These are phyloP conservation scores for Drosophila orosa DNA, from an alignment of 1,140 invertebrate genomes.

Conservation along the genomic window DNA sequence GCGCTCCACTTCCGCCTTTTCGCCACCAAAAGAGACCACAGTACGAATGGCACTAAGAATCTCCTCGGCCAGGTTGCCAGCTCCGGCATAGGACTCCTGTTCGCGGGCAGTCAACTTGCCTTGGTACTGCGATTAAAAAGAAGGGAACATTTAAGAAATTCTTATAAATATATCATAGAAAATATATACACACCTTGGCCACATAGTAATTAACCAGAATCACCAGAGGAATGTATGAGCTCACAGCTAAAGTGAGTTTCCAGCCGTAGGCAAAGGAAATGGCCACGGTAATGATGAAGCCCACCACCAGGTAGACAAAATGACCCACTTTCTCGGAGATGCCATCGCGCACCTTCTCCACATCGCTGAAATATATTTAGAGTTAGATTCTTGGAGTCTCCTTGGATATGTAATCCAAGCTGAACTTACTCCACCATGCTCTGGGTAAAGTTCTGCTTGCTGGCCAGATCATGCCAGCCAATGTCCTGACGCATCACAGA, in stretches of 20 bases:
- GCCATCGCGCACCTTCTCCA: constrained; percentile 93
- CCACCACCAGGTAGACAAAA: constrained; percentile 88
- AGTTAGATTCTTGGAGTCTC: too few species aligned
- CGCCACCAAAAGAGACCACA: constrained; percentile 91
- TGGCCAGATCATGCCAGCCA: constrained; percentile 93
- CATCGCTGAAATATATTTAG: constrained; percentile 87
- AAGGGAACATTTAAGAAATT: background rate
- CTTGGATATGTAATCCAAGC: background rate
- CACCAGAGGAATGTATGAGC: constrained; percentile 92
- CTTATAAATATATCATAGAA: constrained; percentile 59
- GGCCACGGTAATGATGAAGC: constrained; percentile 88
- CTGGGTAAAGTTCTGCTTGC: constrained; percentile 94
- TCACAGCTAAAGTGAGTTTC: constrained; percentile 92
- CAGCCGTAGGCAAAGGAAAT: constrained; percentile 91
- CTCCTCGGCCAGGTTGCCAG: constrained; percentile 94
- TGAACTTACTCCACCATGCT: constrained; percentile 91
- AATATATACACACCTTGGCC: constrained; percentile 85
- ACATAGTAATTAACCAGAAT: constrained; percentile 89
- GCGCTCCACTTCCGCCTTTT: constrained; percentile 88
- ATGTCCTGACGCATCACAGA: constrained; percentile 94
- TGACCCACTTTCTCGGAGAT: constrained; percentile 94
- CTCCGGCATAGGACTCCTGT: constrained; percentile 91
- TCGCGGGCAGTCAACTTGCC: constrained; percentile 90
- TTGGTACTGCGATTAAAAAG: constrained; percentile 85
- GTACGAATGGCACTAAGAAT: constrained; percentile 90